A percentile compares a stretch with the other conserved stretches of the same genome.
Evolutionary conservation across 2,888 invertebrate species (phyloP).

Genomic region (Metalampra italica): DNA sequence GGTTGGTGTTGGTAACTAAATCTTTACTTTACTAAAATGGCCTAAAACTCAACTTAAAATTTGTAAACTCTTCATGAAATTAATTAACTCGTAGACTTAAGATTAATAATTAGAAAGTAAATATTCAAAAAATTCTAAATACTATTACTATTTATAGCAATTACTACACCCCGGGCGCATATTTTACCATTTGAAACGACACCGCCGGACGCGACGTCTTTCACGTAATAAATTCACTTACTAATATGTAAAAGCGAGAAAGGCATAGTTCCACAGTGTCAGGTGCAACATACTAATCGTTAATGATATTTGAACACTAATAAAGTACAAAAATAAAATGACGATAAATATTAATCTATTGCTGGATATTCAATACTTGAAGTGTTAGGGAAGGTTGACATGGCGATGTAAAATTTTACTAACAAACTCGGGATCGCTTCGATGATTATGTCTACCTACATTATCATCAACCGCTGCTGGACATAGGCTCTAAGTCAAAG

Average conservation of each 20-base stretch:
- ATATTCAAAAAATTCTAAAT: constrained; percentile 48
- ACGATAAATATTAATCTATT: constrained; percentile 69
- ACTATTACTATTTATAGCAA: constrained; percentile 37
- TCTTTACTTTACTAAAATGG: too few species aligned
- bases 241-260: constrained; percentile 36
- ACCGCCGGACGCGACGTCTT: constrained; percentile 32
- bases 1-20: too few species aligned
- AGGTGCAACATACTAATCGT: constrained; percentile 60
- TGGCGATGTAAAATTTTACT: constrained; percentile 18
- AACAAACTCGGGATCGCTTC: neutral
- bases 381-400: constrained; percentile 38
- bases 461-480: too few species aligned
- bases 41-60: too few species aligned
- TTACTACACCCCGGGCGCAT: constrained; percentile 50
- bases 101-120: constrained; percentile 54
- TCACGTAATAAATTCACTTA: constrained; percentile 56
- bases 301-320: constrained; percentile 72
- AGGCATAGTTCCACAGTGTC: constrained; percentile 31
- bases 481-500: too few species aligned
- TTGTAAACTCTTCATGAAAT: constrained; percentile 20
- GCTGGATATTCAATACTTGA: constrained; percentile 54
- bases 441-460: too few species aligned
- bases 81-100: constrained; percentile 51
- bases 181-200: constrained; percentile 44
- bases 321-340: constrained; percentile 67